These are phyloP conservation scores for Ameiurus melas DNA, from an alignment of 2,113 vertebrate species.

Conservation along the genomic window DNA sequence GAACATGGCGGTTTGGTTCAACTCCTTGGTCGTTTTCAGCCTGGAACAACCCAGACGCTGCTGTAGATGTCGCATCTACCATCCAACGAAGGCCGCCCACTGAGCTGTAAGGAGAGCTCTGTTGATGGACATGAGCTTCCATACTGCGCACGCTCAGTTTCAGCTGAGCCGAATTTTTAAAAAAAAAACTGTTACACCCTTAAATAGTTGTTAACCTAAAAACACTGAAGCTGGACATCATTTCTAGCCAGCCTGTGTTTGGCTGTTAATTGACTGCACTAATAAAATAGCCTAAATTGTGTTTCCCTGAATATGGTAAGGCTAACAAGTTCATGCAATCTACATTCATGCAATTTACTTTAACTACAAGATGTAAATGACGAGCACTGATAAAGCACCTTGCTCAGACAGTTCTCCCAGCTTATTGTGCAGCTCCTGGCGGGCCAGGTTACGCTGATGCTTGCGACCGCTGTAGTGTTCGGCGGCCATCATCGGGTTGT, in stretches of 20 bases:
- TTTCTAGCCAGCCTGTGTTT: background rate
- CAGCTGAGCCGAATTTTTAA: background rate
- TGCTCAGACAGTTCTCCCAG: constrained; percentile 65
- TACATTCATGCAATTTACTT: background rate
- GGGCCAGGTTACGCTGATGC: constrained; percentile 79
- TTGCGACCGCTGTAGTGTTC: constrained; percentile 82
- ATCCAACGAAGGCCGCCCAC: background rate
- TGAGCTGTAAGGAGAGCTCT: background rate
- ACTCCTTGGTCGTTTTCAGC: background rate
- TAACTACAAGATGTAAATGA: background rate
- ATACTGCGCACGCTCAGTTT: background rate
- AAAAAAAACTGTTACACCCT: background rate
- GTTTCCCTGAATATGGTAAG: background rate
- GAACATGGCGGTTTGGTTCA: background rate
- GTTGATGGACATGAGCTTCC: background rate
- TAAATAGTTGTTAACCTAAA: background rate
- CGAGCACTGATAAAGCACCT: constrained; percentile 51
- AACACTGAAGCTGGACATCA: background rate
- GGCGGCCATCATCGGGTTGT: constrained; percentile 73
- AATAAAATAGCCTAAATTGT: background rate
- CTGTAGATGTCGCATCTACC: background rate
- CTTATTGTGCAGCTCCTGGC: constrained; percentile 69
- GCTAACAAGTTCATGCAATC: background rate
- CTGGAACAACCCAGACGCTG: background rate
- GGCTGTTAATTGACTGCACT: background rate